Evolutionary conservation across 2,113 vertebrate genomes (phyloP), one percentile per base, ranked within the genome.

Genomic region (Zingel zingel): DNA sequence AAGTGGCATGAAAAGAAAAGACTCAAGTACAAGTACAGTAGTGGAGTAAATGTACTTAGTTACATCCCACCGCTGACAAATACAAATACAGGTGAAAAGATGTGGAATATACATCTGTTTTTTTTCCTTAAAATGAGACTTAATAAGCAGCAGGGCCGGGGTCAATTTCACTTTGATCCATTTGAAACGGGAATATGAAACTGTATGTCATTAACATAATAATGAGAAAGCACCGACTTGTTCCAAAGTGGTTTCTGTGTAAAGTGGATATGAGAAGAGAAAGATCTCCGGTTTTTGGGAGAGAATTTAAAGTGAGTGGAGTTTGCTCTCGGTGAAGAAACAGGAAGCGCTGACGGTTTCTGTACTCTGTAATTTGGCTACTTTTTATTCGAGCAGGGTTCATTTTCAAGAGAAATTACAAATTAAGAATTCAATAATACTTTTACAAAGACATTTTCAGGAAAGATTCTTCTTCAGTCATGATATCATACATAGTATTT

Each of bases 401-500:
- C 98, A 99, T 99, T 98, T 99, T 98, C 97, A 98, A 99, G 98
- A 99, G 97, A 99, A 99, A 99, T 99, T 99, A 99, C 98, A 99
- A 99, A 99, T 99, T 97, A 98, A 98, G 98, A 99, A 99, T 99
- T 98, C 98, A 99, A 99, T 99, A 99, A 98, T 99, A 99, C 98
- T 99, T 99, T 99, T 99, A 99, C 98, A 99, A 99, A 99, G 98
- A 99, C 98, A 99, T 98, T 98, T 43, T 99, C 97, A 99, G 98
- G 98, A 99, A 99, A 99, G 97, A 97, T 98, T 97, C 92, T 93
- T 95, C 93, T 94, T 95, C 94, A 97, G 96, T 98, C 97, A 97
- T 97, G 96, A 96, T 99, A 99, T 99, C 97, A 99, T 99, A 99
- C 98, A 99, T 98, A 97, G 97, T 98, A 98, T 98, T 98, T 98